phyloP scores from a whole-genome alignment of 2,113 vertebrate species.

The Danio rerio region GRCz12tu NC_133176.1:26221001-26221500 shows the following conservation, averaged over 20 bases:
- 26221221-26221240: conserved; percentile 72
- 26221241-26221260: conserved; percentile 69
- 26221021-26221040: conserved; percentile 7
- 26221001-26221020: neutral
- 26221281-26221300: conserved; percentile 48
- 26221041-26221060: neutral
- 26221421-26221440: conserved; percentile 1
- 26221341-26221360: conserved; percentile 60
- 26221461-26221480: conserved; percentile 1
- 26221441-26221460: conserved; percentile 17
- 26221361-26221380: conserved; percentile 46
- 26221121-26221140: conserved; percentile 20
- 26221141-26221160: neutral
- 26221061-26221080: neutral
- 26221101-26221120: neutral
- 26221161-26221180: neutral
- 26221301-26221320: conserved; percentile 58
- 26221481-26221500: neutral
- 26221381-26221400: conserved; percentile 19
- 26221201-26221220: conserved; percentile 35
- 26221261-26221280: conserved; percentile 62
- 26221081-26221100: neutral
- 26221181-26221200: conserved; percentile 57
- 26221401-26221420: conserved; percentile 1
- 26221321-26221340: conserved; percentile 62